phyloP scores from a whole-genome alignment of 2,113 vertebrate genomes.

The Struthidea cinerea region DNA sequence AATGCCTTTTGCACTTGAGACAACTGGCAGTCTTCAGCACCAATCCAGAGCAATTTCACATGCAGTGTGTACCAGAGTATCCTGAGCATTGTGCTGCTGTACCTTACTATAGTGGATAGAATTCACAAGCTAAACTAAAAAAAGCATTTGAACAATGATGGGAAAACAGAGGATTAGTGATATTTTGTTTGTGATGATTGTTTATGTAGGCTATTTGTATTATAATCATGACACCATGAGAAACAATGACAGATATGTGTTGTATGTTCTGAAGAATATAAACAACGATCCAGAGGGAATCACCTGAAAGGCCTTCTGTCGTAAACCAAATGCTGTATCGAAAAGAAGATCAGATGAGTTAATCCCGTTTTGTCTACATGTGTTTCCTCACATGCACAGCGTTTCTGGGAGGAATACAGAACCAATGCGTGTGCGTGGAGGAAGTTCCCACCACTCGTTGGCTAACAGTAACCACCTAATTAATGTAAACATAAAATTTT shows the following conservation, averaged over 20 bases:
- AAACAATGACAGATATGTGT: fast-evolving
- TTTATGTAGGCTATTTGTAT: background rate
- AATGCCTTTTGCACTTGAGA: background rate
- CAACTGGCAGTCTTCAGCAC: background rate
- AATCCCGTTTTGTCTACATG: background rate
- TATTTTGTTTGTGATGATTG: background rate
- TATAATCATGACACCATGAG: background rate
- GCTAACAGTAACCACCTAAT: conserved; percentile 11
- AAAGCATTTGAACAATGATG: background rate
- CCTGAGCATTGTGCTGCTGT: background rate
- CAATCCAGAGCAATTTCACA: background rate
- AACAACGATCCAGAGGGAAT: background rate
- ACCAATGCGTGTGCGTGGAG: background rate
- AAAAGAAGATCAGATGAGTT: background rate
- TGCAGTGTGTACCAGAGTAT: background rate
- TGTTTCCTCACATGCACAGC: background rate
- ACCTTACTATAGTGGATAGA: background rate
- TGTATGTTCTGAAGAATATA: background rate
- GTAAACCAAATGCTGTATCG: background rate
- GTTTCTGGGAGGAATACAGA: background rate
- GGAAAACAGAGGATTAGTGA: background rate
- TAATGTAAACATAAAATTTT: background rate
- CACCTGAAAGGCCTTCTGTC: background rate
- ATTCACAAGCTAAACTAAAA: background rate
- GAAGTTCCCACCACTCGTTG: background rate